A percentile compares a stretch with the other conserved stretches of the same genome.
These are phyloP conservation scores for Netelia fuscicornis DNA, from an alignment of 2,888 invertebrate species.

Conservation along the genomic window DNA sequence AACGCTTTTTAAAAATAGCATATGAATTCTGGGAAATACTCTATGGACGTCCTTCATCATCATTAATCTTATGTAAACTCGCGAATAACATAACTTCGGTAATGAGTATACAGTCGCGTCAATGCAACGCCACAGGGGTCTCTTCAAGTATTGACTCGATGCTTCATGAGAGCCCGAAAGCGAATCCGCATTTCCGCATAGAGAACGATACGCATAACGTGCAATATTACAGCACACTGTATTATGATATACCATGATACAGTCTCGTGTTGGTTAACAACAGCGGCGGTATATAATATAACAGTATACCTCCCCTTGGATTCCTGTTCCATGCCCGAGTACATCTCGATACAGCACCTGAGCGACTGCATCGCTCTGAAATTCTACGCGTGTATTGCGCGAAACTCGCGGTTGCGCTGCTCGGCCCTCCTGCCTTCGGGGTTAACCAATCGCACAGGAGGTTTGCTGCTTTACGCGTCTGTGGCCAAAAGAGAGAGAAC, in stretches of 20 bases:
- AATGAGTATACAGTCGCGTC: slow-evolving; percentile 22
- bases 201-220: slow-evolving; percentile 5
- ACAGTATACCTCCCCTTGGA: slow-evolving; percentile 15
- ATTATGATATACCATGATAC: slow-evolving; percentile 30
- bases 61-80: slow-evolving; percentile 14
- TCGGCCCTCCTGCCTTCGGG: slow-evolving; percentile 48
- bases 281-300: slow-evolving; percentile 13
- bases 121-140: slow-evolving; percentile 14
- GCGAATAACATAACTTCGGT: slow-evolving; percentile 2
- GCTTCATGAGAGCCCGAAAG: slow-evolving; percentile 19
- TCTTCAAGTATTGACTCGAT: slow-evolving; percentile 46
- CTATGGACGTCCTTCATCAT: not conserved
- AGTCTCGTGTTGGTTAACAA: slow-evolving; percentile 35
- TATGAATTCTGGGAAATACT: not conserved
- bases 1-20: not conserved
- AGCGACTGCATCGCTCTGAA: slow-evolving; percentile 73
- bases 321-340: slow-evolving; percentile 69
- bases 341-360: slow-evolving; percentile 75
- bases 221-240: slow-evolving; percentile 29
- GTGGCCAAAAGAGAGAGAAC: slow-evolving; percentile 21
- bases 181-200: slow-evolving; percentile 19
- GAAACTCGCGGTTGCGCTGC: slow-evolving; percentile 62
- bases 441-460: slow-evolving; percentile 53
- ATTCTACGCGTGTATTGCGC: slow-evolving; percentile 64
- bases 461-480: slow-evolving; percentile 30